Conservation (phyloP, 2,113 vertebrate species). For the Rattus rattus region DNA sequence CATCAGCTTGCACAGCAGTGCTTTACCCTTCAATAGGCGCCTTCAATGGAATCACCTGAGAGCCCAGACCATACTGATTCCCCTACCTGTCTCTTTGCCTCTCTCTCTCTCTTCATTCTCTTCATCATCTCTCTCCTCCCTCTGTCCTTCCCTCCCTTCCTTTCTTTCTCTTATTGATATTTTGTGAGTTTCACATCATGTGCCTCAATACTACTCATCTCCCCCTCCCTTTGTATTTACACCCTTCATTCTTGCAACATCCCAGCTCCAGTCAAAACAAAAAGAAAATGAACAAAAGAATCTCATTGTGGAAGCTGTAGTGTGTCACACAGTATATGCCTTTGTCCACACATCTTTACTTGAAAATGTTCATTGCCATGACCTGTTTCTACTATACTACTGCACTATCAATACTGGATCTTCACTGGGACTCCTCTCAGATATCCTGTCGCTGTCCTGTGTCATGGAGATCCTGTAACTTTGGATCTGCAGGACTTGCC, state of each 20-base stretch:
- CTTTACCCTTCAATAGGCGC: not conserved
- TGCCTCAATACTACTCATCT: not conserved
- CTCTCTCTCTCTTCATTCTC: no score
- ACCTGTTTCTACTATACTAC: not conserved
- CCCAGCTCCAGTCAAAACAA: not conserved
- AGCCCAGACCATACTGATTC: not conserved
- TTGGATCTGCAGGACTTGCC: not conserved
- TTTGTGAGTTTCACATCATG: not conserved
- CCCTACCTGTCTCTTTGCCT: no score
- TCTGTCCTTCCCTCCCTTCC: no score
- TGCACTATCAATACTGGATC: not conserved
- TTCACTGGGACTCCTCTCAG: not conserved
- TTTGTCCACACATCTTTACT: not conserved
- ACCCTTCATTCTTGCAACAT: not conserved
- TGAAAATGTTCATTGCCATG: not conserved
- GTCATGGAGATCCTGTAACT: not conserved
- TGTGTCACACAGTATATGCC: not conserved
- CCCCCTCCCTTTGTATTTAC: not conserved
- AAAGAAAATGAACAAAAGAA: not conserved
- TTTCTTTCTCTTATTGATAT: no score
- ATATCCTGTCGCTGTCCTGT: not conserved
- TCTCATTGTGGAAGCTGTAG: not conserved
- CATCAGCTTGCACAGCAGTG: not conserved
- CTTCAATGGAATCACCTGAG: not conserved
- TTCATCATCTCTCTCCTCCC: no score